phyloP scores from a whole-genome alignment of 2,888 invertebrate species.

The Drosophila siamana region DNA sequence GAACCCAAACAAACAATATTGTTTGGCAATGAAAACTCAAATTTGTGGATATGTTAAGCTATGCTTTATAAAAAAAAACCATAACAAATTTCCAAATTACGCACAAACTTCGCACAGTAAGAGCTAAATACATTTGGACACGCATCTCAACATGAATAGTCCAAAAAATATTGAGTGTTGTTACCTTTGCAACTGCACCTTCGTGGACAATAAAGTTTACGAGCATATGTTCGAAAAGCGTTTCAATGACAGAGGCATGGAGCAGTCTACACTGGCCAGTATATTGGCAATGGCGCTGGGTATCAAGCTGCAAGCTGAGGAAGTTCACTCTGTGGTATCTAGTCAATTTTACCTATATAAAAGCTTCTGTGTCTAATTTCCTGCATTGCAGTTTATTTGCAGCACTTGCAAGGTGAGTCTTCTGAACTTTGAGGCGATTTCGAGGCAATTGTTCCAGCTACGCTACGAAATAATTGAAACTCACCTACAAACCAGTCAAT shows the following conservation, averaged over 20 bases:
- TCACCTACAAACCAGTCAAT: slow-evolving; percentile 27
- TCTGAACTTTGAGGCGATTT: slow-evolving; percentile 62
- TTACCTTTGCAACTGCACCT: slow-evolving; percentile 36
- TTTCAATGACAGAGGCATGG: slow-evolving; percentile 8
- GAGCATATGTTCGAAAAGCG: slow-evolving; percentile 50
- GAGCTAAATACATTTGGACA: background rate
- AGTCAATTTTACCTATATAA: background rate
- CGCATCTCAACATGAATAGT: background rate
- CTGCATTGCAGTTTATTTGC: slow-evolving; percentile 59
- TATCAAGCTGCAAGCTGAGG: slow-evolving; percentile 3
- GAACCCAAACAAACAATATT: no score
- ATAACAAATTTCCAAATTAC: background rate
- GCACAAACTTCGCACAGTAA: background rate
- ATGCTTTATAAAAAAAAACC: no score
- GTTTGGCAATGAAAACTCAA: no score
- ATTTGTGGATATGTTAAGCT: no score
- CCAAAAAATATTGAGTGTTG: slow-evolving; percentile 8
- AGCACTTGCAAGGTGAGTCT: slow-evolving; percentile 62
- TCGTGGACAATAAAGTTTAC: slow-evolving; percentile 23
- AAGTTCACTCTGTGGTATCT: slow-evolving; percentile 40
- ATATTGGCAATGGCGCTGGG: slow-evolving; percentile 29
- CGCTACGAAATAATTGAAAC: slow-evolving; percentile 51
- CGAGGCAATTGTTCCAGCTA: slow-evolving; percentile 38
- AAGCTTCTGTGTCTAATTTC: no score
- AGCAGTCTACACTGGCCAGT: slow-evolving; percentile 14